phyloP scores from a whole-genome alignment of 2,113 vertebrate species.

The Phrynosoma platyrhinos region DNA sequence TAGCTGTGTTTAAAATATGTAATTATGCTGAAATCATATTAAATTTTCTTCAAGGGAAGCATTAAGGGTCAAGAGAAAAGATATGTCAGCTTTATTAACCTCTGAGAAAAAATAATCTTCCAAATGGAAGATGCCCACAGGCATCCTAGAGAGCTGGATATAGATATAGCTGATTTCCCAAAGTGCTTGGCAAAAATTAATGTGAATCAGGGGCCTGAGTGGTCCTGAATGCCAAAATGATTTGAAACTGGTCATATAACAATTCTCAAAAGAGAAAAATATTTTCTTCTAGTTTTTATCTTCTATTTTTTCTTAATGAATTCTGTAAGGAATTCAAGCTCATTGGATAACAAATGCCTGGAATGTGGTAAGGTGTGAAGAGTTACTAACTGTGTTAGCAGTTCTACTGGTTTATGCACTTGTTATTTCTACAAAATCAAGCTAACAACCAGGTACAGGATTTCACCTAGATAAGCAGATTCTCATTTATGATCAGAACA shows the following conservation, averaged over 20 bases:
- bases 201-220: constrained; percentile 31
- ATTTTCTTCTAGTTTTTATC: constrained; percentile 17
- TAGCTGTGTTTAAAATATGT: not conserved
- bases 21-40: constrained; percentile 16
- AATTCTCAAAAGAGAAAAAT: constrained; percentile 22
- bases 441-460: not conserved
- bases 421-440: not conserved
- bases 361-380: not conserved
- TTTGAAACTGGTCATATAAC: constrained; percentile 20
- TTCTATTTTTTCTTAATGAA: constrained; percentile 35
- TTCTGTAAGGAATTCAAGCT: not conserved
- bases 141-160: constrained; percentile 29
- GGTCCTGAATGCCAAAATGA: constrained; percentile 36
- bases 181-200: constrained; percentile 29
- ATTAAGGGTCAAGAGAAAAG: constrained; percentile 10
- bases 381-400: not conserved
- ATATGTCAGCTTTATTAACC: constrained; percentile 40
- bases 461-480: not conserved
- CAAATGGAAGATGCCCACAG: constrained; percentile 41
- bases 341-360: constrained; percentile 4
- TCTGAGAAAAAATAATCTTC: constrained; percentile 26
- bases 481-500: not conserved
- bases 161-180: constrained; percentile 11
- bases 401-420: not conserved
- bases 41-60: constrained; percentile 15